These are phyloP conservation scores for Eremophila alpestris DNA, from an alignment of 2,797 vertebrate genomes.

Conservation along the genomic window DNA sequence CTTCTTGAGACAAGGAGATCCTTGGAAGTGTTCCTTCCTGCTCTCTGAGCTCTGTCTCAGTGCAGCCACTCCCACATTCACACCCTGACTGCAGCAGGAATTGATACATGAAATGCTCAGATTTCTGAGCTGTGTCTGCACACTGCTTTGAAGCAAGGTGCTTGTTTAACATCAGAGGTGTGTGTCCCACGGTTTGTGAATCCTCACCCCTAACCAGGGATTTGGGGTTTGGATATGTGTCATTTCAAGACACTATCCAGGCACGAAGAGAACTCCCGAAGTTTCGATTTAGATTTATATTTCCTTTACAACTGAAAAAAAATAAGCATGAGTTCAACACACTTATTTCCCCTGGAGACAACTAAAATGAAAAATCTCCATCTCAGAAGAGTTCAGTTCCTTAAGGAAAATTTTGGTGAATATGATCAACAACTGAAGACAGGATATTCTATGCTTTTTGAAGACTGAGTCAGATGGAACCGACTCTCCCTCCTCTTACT, in stretches of 20 bases:
- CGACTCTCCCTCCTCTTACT: background rate
- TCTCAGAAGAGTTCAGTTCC: background rate
- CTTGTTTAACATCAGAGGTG: background rate
- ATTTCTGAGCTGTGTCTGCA: background rate
- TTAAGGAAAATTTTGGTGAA: background rate
- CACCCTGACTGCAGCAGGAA: background rate
- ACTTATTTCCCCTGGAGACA: background rate
- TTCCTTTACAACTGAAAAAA: background rate
- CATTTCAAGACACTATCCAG: background rate
- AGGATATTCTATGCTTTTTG: background rate
- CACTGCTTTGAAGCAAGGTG: accelerated
- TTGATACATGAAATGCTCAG: accelerated
- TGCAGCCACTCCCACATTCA: background rate
- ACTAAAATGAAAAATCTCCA: background rate
- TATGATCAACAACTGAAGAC: background rate
- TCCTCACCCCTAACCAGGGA: background rate
- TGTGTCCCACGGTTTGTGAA: background rate
- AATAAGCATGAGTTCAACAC: background rate
- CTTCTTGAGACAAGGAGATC: background rate
- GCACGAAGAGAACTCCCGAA: background rate
- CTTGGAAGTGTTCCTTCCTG: background rate
- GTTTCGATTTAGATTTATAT: background rate
- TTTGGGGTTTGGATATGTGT: background rate
- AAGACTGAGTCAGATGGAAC: background rate
- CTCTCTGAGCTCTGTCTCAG: background rate